phyloP scores from a whole-genome alignment of 2,888 invertebrate species.

The Gortyna flavago region DNA sequence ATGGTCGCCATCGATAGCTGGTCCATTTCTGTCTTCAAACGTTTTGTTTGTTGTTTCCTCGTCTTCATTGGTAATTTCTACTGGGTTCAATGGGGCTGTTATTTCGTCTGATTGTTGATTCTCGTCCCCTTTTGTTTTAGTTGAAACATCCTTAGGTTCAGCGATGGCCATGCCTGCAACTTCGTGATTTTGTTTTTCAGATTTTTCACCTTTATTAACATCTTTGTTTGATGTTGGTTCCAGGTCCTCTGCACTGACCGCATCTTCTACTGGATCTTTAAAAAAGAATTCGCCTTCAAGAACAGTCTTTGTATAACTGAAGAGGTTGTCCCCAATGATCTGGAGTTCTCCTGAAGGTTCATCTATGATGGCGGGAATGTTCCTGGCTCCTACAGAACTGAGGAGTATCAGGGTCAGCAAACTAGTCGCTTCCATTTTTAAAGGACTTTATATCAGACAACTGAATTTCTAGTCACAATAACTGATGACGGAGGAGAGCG shows the following conservation, averaged over 20 bases:
- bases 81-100: background rate
- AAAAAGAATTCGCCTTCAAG: background rate
- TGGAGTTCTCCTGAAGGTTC: background rate
- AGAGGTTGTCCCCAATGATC: background rate
- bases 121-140: background rate
- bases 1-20: accelerated
- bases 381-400: conserved; percentile 24
- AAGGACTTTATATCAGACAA: conserved; percentile 28
- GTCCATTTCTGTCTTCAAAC: background rate
- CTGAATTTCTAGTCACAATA: conserved; percentile 26
- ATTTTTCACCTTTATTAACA: background rate
- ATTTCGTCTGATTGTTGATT: background rate
- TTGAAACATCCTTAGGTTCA: background rate
- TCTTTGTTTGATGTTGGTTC: background rate
- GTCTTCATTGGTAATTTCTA: background rate
- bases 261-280: background rate
- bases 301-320: background rate
- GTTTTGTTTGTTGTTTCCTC: background rate
- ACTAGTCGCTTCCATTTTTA: conserved; percentile 28
- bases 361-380: background rate
- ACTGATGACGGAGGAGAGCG: conserved; percentile 8
- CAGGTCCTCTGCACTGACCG: background rate
- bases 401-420: conserved; percentile 28
- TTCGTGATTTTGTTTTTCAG: background rate
- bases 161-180: background rate